Evolutionary conservation across 64 coral and sea anemone genomes (phyloP), one percentile per base, ranked within the genome.

Genomic region (Hydrozoanthus tunicans): DNA sequence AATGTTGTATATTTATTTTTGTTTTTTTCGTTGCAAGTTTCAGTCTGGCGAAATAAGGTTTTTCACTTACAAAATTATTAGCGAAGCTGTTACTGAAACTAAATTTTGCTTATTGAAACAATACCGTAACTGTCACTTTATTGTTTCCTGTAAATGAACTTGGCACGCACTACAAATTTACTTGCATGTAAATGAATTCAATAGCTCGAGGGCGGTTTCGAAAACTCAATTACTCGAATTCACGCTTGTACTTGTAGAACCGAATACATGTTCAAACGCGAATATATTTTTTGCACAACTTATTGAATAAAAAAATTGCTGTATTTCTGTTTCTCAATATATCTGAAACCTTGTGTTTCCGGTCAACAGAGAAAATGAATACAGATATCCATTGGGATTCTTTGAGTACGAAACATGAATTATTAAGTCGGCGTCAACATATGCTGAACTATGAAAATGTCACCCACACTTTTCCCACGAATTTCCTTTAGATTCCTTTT

Each of bases 381-480:
- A 20, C 1, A 75, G 52, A 75, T 52, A 75, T 3, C 43, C 43
- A 8, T 51, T 8, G 52, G 14, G 0, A 5, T 12, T 75, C 43
- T 52, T 3, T 4, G 7, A 51, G 12, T 11, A 75, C 0, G 32
- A 74, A 70, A 4, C 59, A 73, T 88, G 25, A 75, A 14, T 88
- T 88, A 73, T 86, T 72, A 14, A 88, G n/a, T 13, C 24, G 24
- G 14, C 78, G 32, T 43, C 32, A 43, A 62, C 78, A 59, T 13
- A 81, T 62, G 56, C 58, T 63, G 7, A 63, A 81, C 55, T 43
- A 6, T 27, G 59, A 15, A 51, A 43, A 58, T 4, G 8, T 27
- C 26, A 24, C 84, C 69, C 68, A 88, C 54, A 7, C 25, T 73
- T 73, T 70, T 74, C 84, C 68, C 84, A 88, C 84, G 84, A 61